Evolutionary conservation across 1,140 invertebrate genomes (phyloP), one percentile per base, ranked within the genome.

Genomic region (Drosophila navojoa): DNA sequence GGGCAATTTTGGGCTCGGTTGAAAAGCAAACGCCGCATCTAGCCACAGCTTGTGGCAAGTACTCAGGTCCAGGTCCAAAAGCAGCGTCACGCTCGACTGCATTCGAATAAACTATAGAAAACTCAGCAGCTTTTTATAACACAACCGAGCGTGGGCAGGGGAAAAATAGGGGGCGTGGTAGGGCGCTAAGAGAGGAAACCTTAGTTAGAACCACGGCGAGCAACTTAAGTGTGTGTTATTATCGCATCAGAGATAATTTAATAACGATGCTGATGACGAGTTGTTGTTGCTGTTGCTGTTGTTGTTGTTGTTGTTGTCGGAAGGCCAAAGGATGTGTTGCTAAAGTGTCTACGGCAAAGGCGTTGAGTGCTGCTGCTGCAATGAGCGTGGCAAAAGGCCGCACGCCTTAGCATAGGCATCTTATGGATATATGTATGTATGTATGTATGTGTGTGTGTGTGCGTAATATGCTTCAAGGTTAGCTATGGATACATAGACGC

Each of bases 161-260:
- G n/a, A n/a, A n/a, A n/a, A n/a, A n/a, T n/a, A n/a, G n/a, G n/a
- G 3, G 15, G 32, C 9, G 10, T 32, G 0, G 3, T 29, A 0
- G 22, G 19, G 9, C 19, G n/a, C 11, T 15, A 60, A 15, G n/a
- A 15, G 64, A 19, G 22, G 25, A 64, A 45, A 16, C 42, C 13
- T 69, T 16, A 50, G 49, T 16, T 16, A 25, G 40, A 58, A 29
- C 66, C 55, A 53, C 66, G 38, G 82, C 64, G 66, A 74, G 66
- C 57, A 57, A 67, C 82, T 73, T 86, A 86, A 86, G 82, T 86
- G 82, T 86, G 82, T 76, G 79, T 81, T 87, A 86, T 86, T 86
- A 86, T 86, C 82, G 82, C 82, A 86, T 87, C 82, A 87, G 82
- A 86, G 82, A 86, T 86, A 86, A 86, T 86, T 86, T 86, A 86